Evolutionary conservation across 2,797 vertebrate species (phyloP), one percentile per base, ranked within the genome.

Genomic region (Crocodylus rhombifer): DNA sequence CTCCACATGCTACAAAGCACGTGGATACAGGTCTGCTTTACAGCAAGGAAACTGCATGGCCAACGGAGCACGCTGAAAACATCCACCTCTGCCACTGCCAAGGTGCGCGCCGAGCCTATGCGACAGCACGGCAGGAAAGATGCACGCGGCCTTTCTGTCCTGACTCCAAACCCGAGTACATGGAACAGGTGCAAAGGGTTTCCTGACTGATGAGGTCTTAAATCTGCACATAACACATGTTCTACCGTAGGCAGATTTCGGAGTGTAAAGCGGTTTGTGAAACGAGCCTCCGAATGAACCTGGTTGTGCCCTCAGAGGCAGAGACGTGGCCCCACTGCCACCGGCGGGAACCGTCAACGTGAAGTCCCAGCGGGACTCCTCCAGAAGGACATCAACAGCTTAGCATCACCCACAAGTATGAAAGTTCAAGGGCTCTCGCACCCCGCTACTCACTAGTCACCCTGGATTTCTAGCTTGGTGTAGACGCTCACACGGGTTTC

Each of bases 1-100:
- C 0, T 0, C 1, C 4, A 4, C 10, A 1, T 1, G 0, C 1
- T 0, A 3, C 17, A 28, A 55, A 26, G 51, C 15, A 71, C 0
- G 13, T 1, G 13, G 26, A 11, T 0, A 36, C 26, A 61, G 4
- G 1, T 16, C 65, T 61, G 57, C 33, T 26, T 2, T 4, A 1
- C 4, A 14, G 14, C 3, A 30, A 15, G 63, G 63, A n/a, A 64
- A n/a, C 16, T 64, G 63, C 25, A 64, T 7, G n/a, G n/a, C 28
- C 28, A 64, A n/a, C 5, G 16, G 28, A 14, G 26, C n/a, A 28
- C 28, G 16, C 14, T 64, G 63, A 64, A 64, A 64, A 64, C n/a
- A n/a, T 26, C 26, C 26, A n/a, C 63, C 6, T 64, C 63, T 28
- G 14, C 16, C 26, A 15, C n/a, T 64, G 26, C 63, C n/a, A 12